phyloP scores from a whole-genome alignment of 2,888 invertebrate species.

The Pristionchus arcanus region DNA sequence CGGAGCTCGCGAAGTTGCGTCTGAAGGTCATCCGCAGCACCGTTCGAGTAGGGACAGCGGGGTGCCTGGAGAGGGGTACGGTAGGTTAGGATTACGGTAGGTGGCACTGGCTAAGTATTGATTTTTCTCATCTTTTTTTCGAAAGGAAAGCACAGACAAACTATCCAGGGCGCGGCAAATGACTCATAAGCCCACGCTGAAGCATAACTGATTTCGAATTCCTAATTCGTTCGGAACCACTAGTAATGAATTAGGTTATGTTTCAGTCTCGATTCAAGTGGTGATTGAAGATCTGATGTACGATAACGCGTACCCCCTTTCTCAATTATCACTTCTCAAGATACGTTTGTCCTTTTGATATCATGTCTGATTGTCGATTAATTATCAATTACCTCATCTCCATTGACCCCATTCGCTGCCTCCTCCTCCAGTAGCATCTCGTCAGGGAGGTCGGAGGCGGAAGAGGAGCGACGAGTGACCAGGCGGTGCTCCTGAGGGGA shows the following conservation, averaged over 20 bases:
- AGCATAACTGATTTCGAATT: neutral
- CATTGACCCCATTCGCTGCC: neutral
- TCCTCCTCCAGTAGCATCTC: constrained; percentile 46
- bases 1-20: constrained; percentile 60
- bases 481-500: constrained; percentile 51
- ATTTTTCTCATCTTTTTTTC: neutral
- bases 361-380: too few species aligned
- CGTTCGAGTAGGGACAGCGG: constrained; percentile 55
- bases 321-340: too few species aligned
- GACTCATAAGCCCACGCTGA: neutral
- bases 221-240: neutral
- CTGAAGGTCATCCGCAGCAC: constrained; percentile 58
- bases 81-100: neutral
- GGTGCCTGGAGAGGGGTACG: constrained; percentile 48
- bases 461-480: constrained; percentile 46
- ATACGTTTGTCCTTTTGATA: too few species aligned
- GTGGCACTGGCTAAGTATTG: neutral
- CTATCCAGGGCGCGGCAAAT: neutral
- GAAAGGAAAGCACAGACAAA: neutral
- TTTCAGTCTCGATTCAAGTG: too few species aligned
- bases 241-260: too few species aligned
- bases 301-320: too few species aligned
- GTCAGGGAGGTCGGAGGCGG: constrained; percentile 49
- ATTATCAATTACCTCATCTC: constrained; percentile 9
- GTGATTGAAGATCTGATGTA: too few species aligned